phyloP scores from a whole-genome alignment of 2,113 vertebrate species.

The Poecile atricapillus region DNA sequence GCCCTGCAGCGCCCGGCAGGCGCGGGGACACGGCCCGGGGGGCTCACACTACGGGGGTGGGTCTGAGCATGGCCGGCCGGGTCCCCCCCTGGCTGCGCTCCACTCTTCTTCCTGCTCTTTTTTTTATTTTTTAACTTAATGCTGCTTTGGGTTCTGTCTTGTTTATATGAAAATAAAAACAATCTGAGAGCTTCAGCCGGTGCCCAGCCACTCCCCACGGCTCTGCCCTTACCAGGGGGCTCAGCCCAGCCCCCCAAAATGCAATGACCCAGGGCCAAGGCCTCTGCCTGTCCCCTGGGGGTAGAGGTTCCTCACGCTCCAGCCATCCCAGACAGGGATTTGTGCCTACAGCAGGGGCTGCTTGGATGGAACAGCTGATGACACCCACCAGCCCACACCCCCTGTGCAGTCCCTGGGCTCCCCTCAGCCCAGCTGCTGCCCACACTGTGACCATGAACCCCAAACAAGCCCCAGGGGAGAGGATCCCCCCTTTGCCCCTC shows the following conservation, averaged over 20 bases:
- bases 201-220: background rate
- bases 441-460: background rate
- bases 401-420: background rate
- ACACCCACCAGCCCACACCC: background rate
- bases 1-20: background rate
- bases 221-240: accelerated
- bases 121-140: conserved; percentile 70
- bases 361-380: background rate
- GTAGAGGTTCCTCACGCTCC: accelerated
- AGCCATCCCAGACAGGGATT: background rate
- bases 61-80: background rate
- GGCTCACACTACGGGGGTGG: background rate
- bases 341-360: background rate
- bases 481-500: background rate
- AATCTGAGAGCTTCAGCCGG: background rate
- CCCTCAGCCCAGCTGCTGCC: background rate
- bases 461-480: background rate
- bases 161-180: conserved; percentile 75
- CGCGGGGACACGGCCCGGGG: background rate
- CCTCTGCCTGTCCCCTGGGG: background rate
- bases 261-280: background rate
- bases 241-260: background rate
- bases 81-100: background rate
- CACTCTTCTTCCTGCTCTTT: background rate
- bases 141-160: conserved; percentile 73